Conservation (phyloP, 2,888 invertebrate genomes). For the Rhingia campestris region DNA sequence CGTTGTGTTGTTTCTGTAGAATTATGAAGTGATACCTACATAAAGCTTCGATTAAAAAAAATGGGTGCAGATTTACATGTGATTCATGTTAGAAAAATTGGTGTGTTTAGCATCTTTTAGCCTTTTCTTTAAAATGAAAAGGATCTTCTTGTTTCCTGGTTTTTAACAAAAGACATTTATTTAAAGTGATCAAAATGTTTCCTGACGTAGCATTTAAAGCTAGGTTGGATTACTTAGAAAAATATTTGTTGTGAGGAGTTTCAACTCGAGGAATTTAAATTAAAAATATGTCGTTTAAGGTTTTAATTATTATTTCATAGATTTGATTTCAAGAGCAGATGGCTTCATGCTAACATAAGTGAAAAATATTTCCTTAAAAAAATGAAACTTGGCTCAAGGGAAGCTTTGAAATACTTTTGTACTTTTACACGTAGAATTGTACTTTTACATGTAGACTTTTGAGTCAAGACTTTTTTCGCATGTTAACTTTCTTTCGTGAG, state of each 20-base stretch:
- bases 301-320: background rate
- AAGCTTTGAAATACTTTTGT: background rate
- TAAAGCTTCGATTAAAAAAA: background rate
- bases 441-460: background rate
- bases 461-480: too few relatives aligned
- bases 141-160: background rate
- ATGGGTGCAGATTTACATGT: too few relatives aligned
- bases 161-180: slow-evolving; percentile 1
- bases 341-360: background rate
- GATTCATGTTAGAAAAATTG: too few relatives aligned
- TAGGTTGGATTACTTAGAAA: slow-evolving; percentile 12
- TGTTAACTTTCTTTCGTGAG: too few relatives aligned
- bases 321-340: slow-evolving; percentile 1
- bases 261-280: slow-evolving; percentile 5
- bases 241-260: slow-evolving; percentile 12
- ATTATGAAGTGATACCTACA: slow-evolving; percentile 4
- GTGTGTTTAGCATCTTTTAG: too few relatives aligned
- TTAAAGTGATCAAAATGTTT: background rate
- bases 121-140: background rate
- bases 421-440: too few relatives aligned
- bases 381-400: background rate
- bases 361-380: background rate
- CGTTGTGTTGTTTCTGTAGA: slow-evolving; percentile 2
- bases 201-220: background rate
- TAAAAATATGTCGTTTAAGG: slow-evolving; percentile 12